Evolutionary conservation across 2,113 vertebrate species (phyloP), one percentile per base, ranked within the genome.

Genomic region (Macaca nemestrina): DNA sequence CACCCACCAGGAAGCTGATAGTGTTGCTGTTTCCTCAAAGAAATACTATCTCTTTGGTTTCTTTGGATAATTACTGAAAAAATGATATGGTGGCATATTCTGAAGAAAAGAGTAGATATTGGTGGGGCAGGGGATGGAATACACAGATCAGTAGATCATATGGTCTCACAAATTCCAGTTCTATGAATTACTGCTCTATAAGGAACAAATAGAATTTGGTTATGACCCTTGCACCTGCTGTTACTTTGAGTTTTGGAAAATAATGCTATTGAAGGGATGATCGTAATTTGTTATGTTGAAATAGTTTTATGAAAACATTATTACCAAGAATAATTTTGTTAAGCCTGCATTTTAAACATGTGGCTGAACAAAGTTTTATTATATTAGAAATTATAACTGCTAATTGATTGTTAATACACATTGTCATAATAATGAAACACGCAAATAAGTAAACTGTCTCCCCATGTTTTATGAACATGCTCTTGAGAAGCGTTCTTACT

Each of bases 401-500:
- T 57, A 38, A 79, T 25, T 92, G 64, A 45, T 82, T n/a, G 32
- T 70, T 64, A 16, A n/a, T 72, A 55, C 25, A 45, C 6, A 7
- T 59, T 88, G 18, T 91, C 16, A 45, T 73, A 55, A 70, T 73
- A 83, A 70, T 57, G 72, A 88, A 88, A 45, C 22, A 32, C 16
- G 38, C 43, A 23, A 52, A 16, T 64, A 12, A n/a, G 52, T 48
- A 38, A 81, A 40, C 23, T 93, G 27, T 20, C 4, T 95, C 23
- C 3, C 30, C 70, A 5, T 92, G 8, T 91, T 97, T 93, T 94
- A 93, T 90, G 92, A 82, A 90, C 45, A 20, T 35, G 18, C 52
- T 76, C 8, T 97, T 97, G 32, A 95, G n/a, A 95, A 95, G 87
- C 87, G 0, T 92, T 93, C 59, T 82, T 16, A 85, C 40, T 97